Evolutionary conservation across 2,888 invertebrate species (phyloP).

Genomic region (Meliscaeva auricollis): DNA sequence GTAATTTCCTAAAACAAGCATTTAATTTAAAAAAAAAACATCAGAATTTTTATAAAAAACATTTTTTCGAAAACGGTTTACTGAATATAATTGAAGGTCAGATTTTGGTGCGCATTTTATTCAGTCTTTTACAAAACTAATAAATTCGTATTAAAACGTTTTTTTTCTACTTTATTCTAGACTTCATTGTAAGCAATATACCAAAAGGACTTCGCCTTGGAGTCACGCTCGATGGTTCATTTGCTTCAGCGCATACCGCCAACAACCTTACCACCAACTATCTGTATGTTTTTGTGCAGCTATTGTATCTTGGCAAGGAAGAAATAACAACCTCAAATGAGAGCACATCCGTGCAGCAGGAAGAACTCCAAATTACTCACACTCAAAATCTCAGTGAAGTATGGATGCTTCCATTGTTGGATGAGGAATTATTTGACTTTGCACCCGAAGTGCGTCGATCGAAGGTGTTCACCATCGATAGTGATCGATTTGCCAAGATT

Average conservation of each 20-base stretch:
- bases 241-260: conserved; percentile 85
- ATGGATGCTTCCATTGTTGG: conserved; percentile 82
- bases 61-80: no score
- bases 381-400: conserved; percentile 71
- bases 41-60: no score
- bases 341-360: conserved; percentile 9
- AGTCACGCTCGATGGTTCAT: conserved; percentile 86
- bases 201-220: conserved; percentile 84
- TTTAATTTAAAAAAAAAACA: no score
- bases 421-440: conserved; percentile 81
- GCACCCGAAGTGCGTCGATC: conserved; percentile 84
- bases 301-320: conserved; percentile 77
- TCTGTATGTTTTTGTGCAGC: conserved; percentile 85
- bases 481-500: conserved; percentile 71
- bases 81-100: no score
- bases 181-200: conserved; percentile 80
- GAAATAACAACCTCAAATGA: conserved; percentile 42
- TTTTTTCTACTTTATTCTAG: conserved; percentile 70
- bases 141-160: no score
- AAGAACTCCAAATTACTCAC: conserved; percentile 55
- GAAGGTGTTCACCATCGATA: conserved; percentile 79
- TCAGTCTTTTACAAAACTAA: no score
- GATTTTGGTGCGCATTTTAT: no score
- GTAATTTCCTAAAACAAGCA: no score
- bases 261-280: conserved; percentile 84